Percentiles rank a stretch among this genome's conserved stretches.
Conservation (phyloP, 2,888 invertebrate genomes). For the Apomyelois bistriatella region DNA sequence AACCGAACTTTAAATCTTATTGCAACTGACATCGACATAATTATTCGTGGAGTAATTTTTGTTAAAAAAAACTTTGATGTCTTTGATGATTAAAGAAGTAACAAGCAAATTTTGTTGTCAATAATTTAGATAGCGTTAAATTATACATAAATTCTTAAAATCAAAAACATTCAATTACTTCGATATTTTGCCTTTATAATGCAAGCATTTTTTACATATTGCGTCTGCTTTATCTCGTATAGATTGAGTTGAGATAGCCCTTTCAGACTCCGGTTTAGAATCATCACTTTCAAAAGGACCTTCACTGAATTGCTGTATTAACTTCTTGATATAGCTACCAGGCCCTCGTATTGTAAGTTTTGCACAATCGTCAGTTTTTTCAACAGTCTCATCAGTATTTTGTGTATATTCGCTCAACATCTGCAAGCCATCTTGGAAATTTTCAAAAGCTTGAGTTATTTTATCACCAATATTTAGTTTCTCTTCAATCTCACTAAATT, state of each 20-base stretch:
- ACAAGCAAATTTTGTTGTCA: too few species aligned
- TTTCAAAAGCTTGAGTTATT: slow-evolving; percentile 56
- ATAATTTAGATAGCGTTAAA: too few species aligned
- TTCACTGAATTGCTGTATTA: slow-evolving; percentile 75
- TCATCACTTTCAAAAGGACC: slow-evolving; percentile 64
- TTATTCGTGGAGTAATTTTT: too few species aligned
- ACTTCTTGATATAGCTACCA: slow-evolving; percentile 69
- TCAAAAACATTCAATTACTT: slow-evolving; percentile 38
- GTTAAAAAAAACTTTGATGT: too few species aligned
- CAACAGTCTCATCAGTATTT: slow-evolving; percentile 36
- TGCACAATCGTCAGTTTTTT: slow-evolving; percentile 38
- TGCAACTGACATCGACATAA: too few species aligned
- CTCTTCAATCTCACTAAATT: slow-evolving; percentile 52
- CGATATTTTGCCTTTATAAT: slow-evolving; percentile 67
- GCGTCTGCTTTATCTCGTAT: slow-evolving; percentile 71
- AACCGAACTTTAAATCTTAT: too few species aligned
- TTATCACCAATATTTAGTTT: slow-evolving; percentile 61
- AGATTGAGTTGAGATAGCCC: slow-evolving; percentile 50
- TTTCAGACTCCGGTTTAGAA: slow-evolving; percentile 59
- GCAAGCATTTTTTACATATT: slow-evolving; percentile 74
- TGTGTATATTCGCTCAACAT: slow-evolving; percentile 47
- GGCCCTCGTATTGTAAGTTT: slow-evolving; percentile 68
- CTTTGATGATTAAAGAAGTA: too few species aligned
- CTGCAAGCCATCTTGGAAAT: slow-evolving; percentile 63
- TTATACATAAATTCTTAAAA: too few species aligned